phyloP scores from a whole-genome alignment of 2,888 invertebrate species.

The Athalia circularis region DNA sequence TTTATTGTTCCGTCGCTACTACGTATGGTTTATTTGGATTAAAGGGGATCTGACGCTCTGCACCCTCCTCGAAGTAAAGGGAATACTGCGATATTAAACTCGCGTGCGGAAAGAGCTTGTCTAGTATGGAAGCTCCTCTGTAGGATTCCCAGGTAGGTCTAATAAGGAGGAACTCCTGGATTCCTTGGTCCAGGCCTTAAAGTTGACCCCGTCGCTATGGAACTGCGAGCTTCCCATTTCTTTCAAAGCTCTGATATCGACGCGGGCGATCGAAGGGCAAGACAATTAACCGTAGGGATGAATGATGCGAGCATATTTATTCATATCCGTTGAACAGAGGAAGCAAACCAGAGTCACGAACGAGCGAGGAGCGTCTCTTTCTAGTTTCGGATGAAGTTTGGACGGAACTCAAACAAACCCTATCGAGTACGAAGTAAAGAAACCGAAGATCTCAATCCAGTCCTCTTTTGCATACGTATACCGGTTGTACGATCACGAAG shows the following conservation, averaged over 20 bases:
- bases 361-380: too few species aligned
- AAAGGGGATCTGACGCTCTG: constrained; percentile 67
- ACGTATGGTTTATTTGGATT: constrained; percentile 67
- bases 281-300: too few species aligned
- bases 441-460: too few species aligned
- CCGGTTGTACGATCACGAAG: too few species aligned
- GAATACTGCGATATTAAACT: constrained; percentile 68
- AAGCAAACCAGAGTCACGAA: too few species aligned
- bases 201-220: constrained; percentile 2
- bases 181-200: background rate
- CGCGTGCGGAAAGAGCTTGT: constrained; percentile 50
- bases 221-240: background rate
- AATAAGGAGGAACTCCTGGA: constrained; percentile 18
- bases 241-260: background rate
- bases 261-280: too few species aligned
- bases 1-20: constrained; percentile 51
- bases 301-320: too few species aligned
- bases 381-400: too few species aligned
- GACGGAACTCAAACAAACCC: too few species aligned
- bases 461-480: too few species aligned
- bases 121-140: constrained; percentile 20
- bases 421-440: too few species aligned
- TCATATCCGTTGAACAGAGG: too few species aligned
- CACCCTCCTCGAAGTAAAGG: constrained; percentile 66
- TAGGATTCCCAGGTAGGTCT: constrained; percentile 16